Base-by-base conservation (phyloP, 1,140 invertebrate genomes). In the Wiebesia pumilae region DNA sequence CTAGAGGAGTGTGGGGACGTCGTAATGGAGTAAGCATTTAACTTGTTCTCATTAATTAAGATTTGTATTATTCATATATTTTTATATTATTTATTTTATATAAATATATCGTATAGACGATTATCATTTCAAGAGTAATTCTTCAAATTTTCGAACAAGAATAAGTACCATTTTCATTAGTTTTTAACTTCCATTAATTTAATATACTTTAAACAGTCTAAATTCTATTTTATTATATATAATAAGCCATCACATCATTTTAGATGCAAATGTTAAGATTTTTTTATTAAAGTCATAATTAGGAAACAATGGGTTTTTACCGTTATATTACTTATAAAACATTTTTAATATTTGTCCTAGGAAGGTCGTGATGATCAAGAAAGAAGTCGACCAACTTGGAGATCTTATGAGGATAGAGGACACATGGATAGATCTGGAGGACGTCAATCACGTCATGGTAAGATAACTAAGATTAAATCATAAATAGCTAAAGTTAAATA, bases 11-110 rank as follows among this genome's bases (percentile, higher is more conserved):
- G 71, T 93, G 92, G 91, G 88, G 85, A 10, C 90, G 89, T 73
- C 92, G 92, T 30, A 94, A 93, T 87, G 93, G 92, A 35, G 92
- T 92, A 89, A 90, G 89, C 88, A 54, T 81, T 73, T 88, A 40
- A 65, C 40, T 81, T 47, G n/a, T 77, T 27, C 21, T 62, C 24
- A 62, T 62, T 62, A 10, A 27, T 10, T 27, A 4, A 27, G 4
- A 27, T 62, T 47, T 14, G 43, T 62, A 27, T 40, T 80, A 33
- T 27, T 77, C 38, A 38, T 0, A 14, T 58, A n/a, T n/a, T n/a
- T n/a, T n/a, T n/a, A n/a, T n/a, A n/a, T n/a, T n/a, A n/a, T 62
- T 58, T 84, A 79, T 69, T 67, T 84, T 58, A 54, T n/a, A 80
- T 47, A 69, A 35, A 33, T 35, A 3, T 69, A 35, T 69, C 30